A percentile compares a stretch with the other conserved stretches of the same genome.
These are phyloP conservation scores for Torymus auratus DNA, from an alignment of 2,888 invertebrate genomes.

Conservation along the genomic window DNA sequence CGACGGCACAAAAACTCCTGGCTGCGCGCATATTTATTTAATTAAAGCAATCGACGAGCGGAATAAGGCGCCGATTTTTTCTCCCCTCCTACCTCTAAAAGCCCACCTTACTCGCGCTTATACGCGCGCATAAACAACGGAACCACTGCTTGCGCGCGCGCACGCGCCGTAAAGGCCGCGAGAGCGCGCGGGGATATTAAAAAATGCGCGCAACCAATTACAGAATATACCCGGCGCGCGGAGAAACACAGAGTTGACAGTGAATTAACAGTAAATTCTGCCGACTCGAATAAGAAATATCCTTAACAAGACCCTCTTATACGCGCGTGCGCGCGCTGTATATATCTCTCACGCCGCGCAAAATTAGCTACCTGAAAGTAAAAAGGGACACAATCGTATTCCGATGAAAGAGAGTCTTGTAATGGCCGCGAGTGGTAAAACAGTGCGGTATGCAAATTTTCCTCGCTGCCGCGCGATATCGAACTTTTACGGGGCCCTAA, in stretches of 20 bases:
- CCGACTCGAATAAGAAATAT: conserved; percentile 37
- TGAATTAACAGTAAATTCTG: conserved; percentile 58
- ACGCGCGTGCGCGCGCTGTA: neutral
- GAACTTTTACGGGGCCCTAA: conserved; percentile 34
- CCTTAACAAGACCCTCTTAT: conserved; percentile 29
- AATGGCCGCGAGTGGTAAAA: no score
- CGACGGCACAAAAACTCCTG: neutral
- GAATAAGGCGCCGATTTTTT: conserved; percentile 17
- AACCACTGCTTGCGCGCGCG: neutral
- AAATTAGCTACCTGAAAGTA: conserved; percentile 31
- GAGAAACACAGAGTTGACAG: conserved; percentile 48
- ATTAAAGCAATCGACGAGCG: conserved; percentile 31
- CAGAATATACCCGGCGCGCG: conserved; percentile 20
- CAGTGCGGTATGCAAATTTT: conserved; percentile 40
- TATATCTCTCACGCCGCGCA: conserved; percentile 7
- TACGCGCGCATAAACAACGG: neutral
- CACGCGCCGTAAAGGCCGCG: neutral
- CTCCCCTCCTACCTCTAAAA: neutral
- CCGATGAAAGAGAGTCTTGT: no score
- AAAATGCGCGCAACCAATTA: conserved; percentile 51
- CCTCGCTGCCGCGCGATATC: conserved; percentile 20
- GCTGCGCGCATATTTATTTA: conserved; percentile 32
- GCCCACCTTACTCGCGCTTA: no score
- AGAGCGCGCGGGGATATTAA: conserved; percentile 24
- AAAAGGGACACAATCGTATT: neutral